Evolutionary conservation across 1,140 invertebrate genomes (phyloP), one percentile per base, ranked within the genome.

Genomic region (Heterodera carotae): DNA sequence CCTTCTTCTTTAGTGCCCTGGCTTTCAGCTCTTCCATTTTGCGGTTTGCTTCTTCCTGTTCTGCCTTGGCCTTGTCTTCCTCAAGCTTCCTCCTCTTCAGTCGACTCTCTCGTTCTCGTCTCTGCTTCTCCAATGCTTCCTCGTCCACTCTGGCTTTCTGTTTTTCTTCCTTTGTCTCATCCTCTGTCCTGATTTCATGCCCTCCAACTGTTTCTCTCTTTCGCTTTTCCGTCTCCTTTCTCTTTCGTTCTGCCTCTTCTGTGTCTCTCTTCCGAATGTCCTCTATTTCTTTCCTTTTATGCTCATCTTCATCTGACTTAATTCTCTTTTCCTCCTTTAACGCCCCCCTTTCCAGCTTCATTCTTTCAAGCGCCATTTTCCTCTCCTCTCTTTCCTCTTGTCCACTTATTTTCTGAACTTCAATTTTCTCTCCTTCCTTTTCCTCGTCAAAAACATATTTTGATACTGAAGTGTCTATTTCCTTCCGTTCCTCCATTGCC

Each of bases 191-290:
- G 31, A 75, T 1, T 15, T 43, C 33, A 67, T 64, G 15, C 39
- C n/a, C 25, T 27, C 39, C 68, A 12, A 12, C 68, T 34, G 31
- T 72, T 56, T 72, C 48, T 31, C 27, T 39, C 15, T 62, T 48
- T 53, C 48, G 22, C 15, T 27, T 64, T 48, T 74, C 60, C 33
- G 69, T 39, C n/a, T 77, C 72, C 31, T 66, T 77, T 39, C 36
- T 39, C 33, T 78, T 76, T n/a, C 53, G 27, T 29, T 78, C 76
- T 22, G 53, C 75, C 33, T 76, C 72, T 15, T 78, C 76, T 22
- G 10, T 27, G 22, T 78, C 72, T 66, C 68, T 39, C 39, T 25
- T 80, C 2, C 43, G 22, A 18, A 77, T 76, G 15, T 77, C 39
- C 75, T 48, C 39, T 10, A 56, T 39, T 48, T 74, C 56, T 34